Evolutionary conservation across 2,797 vertebrate genomes (phyloP).

Genomic region (Sebastes vulpes): DNA sequence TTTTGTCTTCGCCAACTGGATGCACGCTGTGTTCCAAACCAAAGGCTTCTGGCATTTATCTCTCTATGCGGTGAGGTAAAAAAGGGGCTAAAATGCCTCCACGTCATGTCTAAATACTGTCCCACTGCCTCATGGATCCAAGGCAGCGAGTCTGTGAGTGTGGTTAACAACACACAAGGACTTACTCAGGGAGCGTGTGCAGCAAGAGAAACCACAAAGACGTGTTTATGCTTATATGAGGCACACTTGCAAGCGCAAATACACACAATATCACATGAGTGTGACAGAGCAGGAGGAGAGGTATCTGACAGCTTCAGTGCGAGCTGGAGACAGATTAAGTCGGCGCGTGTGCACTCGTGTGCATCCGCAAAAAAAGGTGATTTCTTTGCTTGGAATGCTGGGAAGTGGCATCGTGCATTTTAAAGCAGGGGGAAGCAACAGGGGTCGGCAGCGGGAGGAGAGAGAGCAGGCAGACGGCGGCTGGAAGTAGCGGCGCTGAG

Average conservation of each 20-base stretch:
- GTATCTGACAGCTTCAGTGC: slow-evolving; percentile 30
- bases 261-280: slow-evolving; percentile 8
- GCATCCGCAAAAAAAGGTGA: slow-evolving; percentile 21
- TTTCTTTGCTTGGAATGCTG: slow-evolving; percentile 29
- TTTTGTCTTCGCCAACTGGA: slow-evolving; percentile 41
- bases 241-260: background rate
- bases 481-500: background rate
- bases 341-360: background rate
- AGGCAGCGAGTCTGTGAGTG: slow-evolving; percentile 3
- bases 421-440: slow-evolving; percentile 37
- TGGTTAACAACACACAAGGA: slow-evolving; percentile 27
- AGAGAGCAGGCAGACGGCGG: background rate
- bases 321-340: slow-evolving; percentile 39
- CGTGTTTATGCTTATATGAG: slow-evolving; percentile 16
- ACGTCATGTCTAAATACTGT: slow-evolving; percentile 9
- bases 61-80: slow-evolving; percentile 36
- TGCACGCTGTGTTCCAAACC: slow-evolving; percentile 40
- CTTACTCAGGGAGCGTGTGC: slow-evolving; percentile 12
- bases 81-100: slow-evolving; percentile 26
- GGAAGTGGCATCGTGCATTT: slow-evolving; percentile 44
- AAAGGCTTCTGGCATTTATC: slow-evolving; percentile 37
- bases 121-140: slow-evolving; percentile 8
- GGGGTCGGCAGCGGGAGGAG: slow-evolving; percentile 18
- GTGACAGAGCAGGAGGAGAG: slow-evolving; percentile 23
- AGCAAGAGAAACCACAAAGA: slow-evolving; percentile 38